Evolutionary conservation across 1,140 invertebrate species (phyloP).

Genomic region (Orchesella cincta): DNA sequence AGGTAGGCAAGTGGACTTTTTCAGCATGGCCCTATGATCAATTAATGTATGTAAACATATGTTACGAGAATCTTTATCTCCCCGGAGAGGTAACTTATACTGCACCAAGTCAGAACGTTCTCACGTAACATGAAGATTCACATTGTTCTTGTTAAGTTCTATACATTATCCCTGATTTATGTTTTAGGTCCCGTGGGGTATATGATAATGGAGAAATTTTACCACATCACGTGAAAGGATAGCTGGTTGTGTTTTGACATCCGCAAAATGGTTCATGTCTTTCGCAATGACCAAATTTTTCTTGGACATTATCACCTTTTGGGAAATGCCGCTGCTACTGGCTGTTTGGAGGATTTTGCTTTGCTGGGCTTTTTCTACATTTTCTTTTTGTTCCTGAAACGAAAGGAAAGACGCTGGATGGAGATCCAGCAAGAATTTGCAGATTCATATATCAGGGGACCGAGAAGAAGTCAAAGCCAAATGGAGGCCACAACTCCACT

Average conservation of each 20-base stretch:
- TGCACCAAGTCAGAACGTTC: too few species aligned
- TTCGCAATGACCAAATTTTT: slow-evolving; percentile 63
- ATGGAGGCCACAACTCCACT: background rate
- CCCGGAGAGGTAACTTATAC: too few species aligned
- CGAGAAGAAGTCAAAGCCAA: background rate
- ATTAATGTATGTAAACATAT: too few species aligned
- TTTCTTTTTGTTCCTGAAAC: slow-evolving; percentile 73
- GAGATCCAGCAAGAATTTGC: slow-evolving; percentile 40
- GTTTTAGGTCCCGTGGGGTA: slow-evolving; percentile 20
- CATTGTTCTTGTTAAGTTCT: too few species aligned
- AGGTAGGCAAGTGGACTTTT: too few species aligned
- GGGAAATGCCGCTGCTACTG: slow-evolving; percentile 62
- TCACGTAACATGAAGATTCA: too few species aligned
- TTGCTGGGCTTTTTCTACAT: slow-evolving; percentile 60
- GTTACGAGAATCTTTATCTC: too few species aligned
- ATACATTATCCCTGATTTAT: too few species aligned
- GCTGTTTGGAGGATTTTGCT: slow-evolving; percentile 62
- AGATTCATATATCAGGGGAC: background rate
- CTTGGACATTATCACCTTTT: slow-evolving; percentile 56
- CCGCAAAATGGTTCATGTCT: slow-evolving; percentile 60
- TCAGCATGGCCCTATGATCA: too few species aligned
- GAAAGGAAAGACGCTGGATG: slow-evolving; percentile 69
- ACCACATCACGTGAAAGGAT: slow-evolving; percentile 54
- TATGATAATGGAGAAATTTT: slow-evolving; percentile 31
- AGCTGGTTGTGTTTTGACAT: slow-evolving; percentile 62